phyloP scores from a whole-genome alignment of 1,140 invertebrate genomes.

The Temnothorax longispinosus region DNA sequence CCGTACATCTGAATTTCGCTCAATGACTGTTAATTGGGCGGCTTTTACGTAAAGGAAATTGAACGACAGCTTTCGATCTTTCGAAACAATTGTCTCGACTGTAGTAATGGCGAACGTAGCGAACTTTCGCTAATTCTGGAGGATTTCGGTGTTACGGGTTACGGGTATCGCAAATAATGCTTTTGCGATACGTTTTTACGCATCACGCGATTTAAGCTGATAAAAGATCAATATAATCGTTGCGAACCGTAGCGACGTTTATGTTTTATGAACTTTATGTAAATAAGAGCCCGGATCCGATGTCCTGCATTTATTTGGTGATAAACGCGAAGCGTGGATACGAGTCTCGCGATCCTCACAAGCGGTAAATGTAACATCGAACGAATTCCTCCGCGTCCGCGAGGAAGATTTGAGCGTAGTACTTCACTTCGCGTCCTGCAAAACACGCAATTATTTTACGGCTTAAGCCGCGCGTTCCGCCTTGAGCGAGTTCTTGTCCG shows the following conservation, averaged over 20 bases:
- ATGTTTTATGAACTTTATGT: not conserved
- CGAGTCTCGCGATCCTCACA: not conserved
- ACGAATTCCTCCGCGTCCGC: conserved; percentile 5
- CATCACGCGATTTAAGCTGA: not conserved
- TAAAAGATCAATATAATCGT: conserved; percentile 4
- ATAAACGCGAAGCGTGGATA: not conserved
- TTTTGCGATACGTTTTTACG: too few relatives aligned
- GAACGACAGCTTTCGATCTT: not conserved
- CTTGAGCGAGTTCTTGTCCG: conserved; percentile 58
- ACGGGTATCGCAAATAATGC: not conserved
- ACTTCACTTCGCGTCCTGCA: conserved; percentile 44
- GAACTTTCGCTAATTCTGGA: not conserved
- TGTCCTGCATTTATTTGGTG: not conserved
- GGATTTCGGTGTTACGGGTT: not conserved
- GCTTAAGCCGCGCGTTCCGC: conserved; percentile 61
- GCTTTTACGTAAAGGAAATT: not conserved
- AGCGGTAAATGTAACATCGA: conserved; percentile 3
- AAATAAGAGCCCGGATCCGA: not conserved
- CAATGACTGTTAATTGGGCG: conserved; percentile 10
- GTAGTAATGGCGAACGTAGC: not conserved
- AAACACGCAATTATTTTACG: conserved; percentile 62
- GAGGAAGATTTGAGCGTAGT: conserved; percentile 45
- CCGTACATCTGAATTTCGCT: conserved; percentile 35
- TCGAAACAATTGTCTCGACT: not conserved
- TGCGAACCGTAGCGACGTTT: not conserved